phyloP scores from a whole-genome alignment of 2,888 invertebrate genomes.

The Agrotis exclamationis region DNA sequence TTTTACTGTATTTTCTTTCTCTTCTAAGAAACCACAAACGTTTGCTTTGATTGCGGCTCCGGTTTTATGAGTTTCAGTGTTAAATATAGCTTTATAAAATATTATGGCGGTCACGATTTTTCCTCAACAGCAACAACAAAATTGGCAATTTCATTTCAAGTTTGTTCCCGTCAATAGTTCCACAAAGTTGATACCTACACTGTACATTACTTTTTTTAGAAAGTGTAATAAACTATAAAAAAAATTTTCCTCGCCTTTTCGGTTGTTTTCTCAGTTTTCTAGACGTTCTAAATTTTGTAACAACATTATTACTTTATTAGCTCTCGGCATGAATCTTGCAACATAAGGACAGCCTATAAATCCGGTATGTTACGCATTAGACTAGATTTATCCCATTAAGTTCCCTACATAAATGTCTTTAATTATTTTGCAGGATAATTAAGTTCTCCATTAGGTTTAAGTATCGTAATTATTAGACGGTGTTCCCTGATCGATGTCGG shows the following conservation, averaged over 20 bases:
- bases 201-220: constrained; percentile 23
- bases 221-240: constrained; percentile 36
- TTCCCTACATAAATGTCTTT: constrained; percentile 35
- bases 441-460: constrained; percentile 50
- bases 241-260: not conserved
- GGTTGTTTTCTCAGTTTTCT: constrained; percentile 6
- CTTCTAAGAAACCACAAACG: not conserved
- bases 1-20: constrained; percentile 4
- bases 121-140: constrained; percentile 26
- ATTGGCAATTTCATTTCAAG: constrained; percentile 35
- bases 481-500: constrained; percentile 33
- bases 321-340: constrained; percentile 37
- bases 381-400: constrained; percentile 40
- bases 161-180: constrained; percentile 13
- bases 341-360: constrained; percentile 41
- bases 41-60: not conserved
- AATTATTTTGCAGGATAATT: constrained; percentile 58
- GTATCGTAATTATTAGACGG: constrained; percentile 49
- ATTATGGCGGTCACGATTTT: constrained; percentile 47
- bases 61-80: constrained; percentile 1
- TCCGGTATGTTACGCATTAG: constrained; percentile 19
- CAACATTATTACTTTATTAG: constrained; percentile 31
- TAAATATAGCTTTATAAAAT: constrained; percentile 37
- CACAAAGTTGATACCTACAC: constrained; percentile 11
- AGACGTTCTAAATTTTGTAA: constrained; percentile 19